Evolutionary conservation across 2,113 vertebrate species (phyloP), one percentile per base, ranked within the genome.

Genomic region (Scatophagus argus): DNA sequence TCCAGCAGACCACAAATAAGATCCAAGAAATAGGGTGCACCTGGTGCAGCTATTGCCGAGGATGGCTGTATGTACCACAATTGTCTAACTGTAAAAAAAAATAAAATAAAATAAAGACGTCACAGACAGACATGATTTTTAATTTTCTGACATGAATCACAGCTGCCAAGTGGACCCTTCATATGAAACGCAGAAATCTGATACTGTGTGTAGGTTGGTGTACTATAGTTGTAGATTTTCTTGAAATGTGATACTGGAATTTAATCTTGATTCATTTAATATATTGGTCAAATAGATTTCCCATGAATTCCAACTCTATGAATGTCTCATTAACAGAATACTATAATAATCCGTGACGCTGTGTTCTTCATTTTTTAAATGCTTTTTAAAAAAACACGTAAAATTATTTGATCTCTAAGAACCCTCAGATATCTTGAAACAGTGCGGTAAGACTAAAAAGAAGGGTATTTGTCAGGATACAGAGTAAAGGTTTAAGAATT

Each of bases 11-110:
- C 75, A 69, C 78, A 82, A 90, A 64, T 90, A 91, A 91, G 77
- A 91, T 91, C 91, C 71, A 90, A 81, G 83, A 88, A 86, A 82
- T 74, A 74, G 82, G 43, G 79, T 83, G 87, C 94, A 94, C 92
- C 92, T 95, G 93, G 86, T 82, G 62, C 73, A 74, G 81, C 79
- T 71, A 54, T 56, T 78, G 65, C 74, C 9, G 58, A 56, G 51
- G 23, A 49, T 68, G 69, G 77, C 68, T 72, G 63, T 88, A 82
- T 41, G 70, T 83, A 74, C 84, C 67, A 62, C 29, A 29, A 83
- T 77, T 72, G 49, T 51, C 59, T 68, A 41, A 76, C 72, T 58
- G 49, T 47, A 39, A 74, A 81, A 72, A 77, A 16, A 70, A 41
- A 60, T 61, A 46, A n/a, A 36, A 10, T 34, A 19, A 69, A 52